Base-by-base conservation (phyloP, 2,888 invertebrate species). In the Zaprionus bogoriensis region DNA sequence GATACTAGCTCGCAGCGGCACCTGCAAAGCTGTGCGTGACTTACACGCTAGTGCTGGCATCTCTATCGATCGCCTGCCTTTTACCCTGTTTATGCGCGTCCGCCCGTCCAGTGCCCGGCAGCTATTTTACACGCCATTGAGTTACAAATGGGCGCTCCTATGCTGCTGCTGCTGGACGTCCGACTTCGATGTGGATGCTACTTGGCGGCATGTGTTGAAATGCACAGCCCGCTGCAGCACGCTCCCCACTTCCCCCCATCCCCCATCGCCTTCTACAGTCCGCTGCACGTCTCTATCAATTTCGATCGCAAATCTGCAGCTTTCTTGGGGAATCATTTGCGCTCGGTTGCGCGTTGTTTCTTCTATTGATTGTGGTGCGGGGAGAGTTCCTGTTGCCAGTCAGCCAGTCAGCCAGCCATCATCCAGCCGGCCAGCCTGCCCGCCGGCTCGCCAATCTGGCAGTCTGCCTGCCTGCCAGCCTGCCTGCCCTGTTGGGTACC, bases 51-150 rank as follows among this genome's bases (percentile, higher is more conserved):
- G 7, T 17, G 7, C 38, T 45, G 53, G 52, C 73, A 70, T 47
- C 67, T 60, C 72, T 62, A 28, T n/a, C 28, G 23, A 28, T 19
- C 41, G 22, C 42, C 22, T 46, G 25, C 47, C 42, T 48, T 20
- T 30, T 53, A 17, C 41, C 51, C 53, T 42, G 27, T 38, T 57
- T 42, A 48, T 59, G 17, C 59, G 20, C 20, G 58, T 54, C 61
- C 58, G 28, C 42, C 38, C 30, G 67, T 75, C 68, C 66, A 59
- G 63, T 83, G 65, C 65, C 72, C 67, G 67, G 68, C 77, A 81
- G 84, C 77, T 77, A 79, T 84, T 84, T 78, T 78, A 81, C 79
- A 84, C 84, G 70, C 81, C 84, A 84, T 78, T 81, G 81, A 81
- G 61, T 68, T 76, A 68, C 78, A 83, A 82, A 81, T 77, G 71